Percentiles rank a stretch among this genome's conserved stretches.
Evolutionary conservation across 2,888 invertebrate genomes (phyloP).

Genomic region (Hybos culiciformis): DNA sequence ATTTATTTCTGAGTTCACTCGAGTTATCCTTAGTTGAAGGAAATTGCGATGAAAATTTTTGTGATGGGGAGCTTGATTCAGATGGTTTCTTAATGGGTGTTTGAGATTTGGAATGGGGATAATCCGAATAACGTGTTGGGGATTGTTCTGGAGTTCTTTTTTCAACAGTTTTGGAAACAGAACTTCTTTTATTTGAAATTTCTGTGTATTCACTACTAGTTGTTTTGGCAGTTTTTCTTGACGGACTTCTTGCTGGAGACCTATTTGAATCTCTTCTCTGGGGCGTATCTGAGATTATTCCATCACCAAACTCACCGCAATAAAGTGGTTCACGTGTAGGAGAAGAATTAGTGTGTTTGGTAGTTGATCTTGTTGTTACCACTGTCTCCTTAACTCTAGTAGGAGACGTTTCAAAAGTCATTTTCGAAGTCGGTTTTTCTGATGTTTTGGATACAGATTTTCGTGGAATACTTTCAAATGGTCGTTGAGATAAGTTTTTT

Average conservation of each 20-base stretch:
- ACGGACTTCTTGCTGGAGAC: neutral
- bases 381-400: neutral
- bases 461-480: neutral
- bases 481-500: neutral
- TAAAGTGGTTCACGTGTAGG: too few relatives aligned
- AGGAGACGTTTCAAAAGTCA: neutral
- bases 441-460: too few relatives aligned
- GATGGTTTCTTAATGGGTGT: constrained; percentile 2
- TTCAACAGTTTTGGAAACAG: constrained; percentile 6
- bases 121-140: constrained; percentile 9
- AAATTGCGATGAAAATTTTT: too few relatives aligned
- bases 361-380: neutral
- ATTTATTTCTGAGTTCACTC: neutral
- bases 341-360: too few relatives aligned
- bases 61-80: neutral
- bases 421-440: too few relatives aligned
- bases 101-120: constrained; percentile 9
- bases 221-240: constrained; percentile 1
- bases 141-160: constrained; percentile 11
- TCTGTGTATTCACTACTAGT: constrained; percentile 7
- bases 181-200: constrained; percentile 8
- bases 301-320: too few relatives aligned
- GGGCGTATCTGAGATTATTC: too few relatives aligned
- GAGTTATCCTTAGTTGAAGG: too few relatives aligned
- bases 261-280: neutral